Evolutionary conservation across 2,113 vertebrate species (phyloP).

Genomic region (Leucoraja erinaceus): DNA sequence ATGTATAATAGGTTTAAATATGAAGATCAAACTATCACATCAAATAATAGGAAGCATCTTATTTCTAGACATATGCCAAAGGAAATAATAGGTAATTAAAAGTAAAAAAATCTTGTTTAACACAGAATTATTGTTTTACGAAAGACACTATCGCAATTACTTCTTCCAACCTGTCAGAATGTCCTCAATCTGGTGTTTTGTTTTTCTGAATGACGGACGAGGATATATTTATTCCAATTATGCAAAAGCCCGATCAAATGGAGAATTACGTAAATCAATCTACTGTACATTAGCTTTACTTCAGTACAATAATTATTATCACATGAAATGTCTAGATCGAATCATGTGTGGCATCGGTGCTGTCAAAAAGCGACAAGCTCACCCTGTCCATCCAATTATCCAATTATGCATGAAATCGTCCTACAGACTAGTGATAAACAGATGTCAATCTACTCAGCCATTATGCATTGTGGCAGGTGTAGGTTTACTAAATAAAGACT

Average conservation of each 20-base stretch:
- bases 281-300: neutral
- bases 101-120: neutral
- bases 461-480: neutral
- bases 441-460: neutral
- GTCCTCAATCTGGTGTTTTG: neutral
- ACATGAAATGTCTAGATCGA: neutral
- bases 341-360: neutral
- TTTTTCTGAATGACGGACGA: neutral
- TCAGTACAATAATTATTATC: neutral
- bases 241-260: neutral
- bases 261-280: slow-evolving; percentile 19
- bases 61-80: slow-evolving; percentile 5
- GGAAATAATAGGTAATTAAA: neutral
- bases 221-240: slow-evolving; percentile 25
- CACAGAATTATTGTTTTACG: slow-evolving; percentile 1
- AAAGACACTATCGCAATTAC: neutral
- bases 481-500: neutral
- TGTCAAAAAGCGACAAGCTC: neutral
- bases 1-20: slow-evolving; percentile 23
- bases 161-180: neutral
- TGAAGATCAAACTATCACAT: neutral
- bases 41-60: neutral
- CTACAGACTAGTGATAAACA: neutral
- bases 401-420: neutral
- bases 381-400: neutral